Base-by-base conservation (phyloP, 92 coral and sea anemone species). In the Desmophyllum pertusum region DNA sequence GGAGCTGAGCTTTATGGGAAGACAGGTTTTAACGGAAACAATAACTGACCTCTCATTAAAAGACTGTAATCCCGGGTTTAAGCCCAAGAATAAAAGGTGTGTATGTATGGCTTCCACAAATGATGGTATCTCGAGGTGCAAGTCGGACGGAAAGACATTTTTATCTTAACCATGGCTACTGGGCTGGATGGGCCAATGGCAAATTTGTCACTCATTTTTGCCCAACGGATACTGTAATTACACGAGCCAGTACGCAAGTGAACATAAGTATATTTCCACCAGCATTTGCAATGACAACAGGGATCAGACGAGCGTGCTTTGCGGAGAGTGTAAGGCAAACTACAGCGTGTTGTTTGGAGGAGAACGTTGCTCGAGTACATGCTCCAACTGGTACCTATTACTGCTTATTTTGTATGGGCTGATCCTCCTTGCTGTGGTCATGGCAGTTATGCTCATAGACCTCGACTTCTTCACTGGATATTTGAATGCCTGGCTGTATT, bases 401-500 rank as follows among this genome's bases (percentile, higher is more conserved):
- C 89, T 88, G 75, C 31, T 95, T 38, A 52, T 85, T 35, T 33
- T 84, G 17, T 91, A 92, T 39, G 88, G 85, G 1, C 23, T 89
- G 15, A 83, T 87, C 10, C 73, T 93, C n/a, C 31, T 91, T 18
- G 45, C 52, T 14, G 61, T 90, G 46, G 94, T 90, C 18, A 81
- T 93, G 88, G 63, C 46, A 1, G 65, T 93, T 19, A 91, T 95
- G 91, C 43, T 71, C 70, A 86, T 95, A 4, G 88, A 95, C 45
- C 89, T 95, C 5, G 97, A 93, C 37, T 90, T 90, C 27, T 95
- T 95, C 76, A 93, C 98, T 17, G 94, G 95, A 5, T 95, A 95
- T 59, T 80, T 95, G 61, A 93, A 93, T 70, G 97, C 95, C 64
- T 95, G 97, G 95, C 74, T 95, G 50, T 95, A 95, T 76, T 93